Evolutionary conservation across 1,140 invertebrate genomes (phyloP), one percentile per base, ranked within the genome.

Genomic region (Hydropsyche tenuis): DNA sequence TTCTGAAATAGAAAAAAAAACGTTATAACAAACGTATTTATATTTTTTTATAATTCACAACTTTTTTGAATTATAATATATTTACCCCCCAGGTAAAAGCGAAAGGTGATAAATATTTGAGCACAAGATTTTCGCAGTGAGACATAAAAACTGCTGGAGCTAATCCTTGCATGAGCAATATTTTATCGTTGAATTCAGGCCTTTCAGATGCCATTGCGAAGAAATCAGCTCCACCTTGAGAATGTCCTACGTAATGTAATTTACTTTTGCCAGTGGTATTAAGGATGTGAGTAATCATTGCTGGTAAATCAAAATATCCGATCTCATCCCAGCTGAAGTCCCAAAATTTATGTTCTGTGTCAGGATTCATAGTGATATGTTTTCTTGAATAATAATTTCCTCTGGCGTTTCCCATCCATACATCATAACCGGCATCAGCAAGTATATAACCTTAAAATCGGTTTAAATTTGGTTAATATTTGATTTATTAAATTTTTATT

Each of bases 271-370:
- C 81, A 3, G 89, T 91, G 25, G 77, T 78, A 2, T 82, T 80
- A 6, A 91, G 73, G 9, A 89, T 83, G 79, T 89, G 89, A 76
- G 90, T 85, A 20, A 94, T 80, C 79, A 88, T 87, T 0, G 91
- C 87, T n/a, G 92, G 90, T 20, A 92, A 75, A 81, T 93, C 92
- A 76, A 87, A 89, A 9, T 85, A 80, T 1, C 89, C 91, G 82
- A 92, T 91, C 82, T 94, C 91, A 78, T 93, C 89, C 81, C 86
- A 93, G 77, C 89, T 91, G 78, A 82, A 86, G 73, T 83, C 78
- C 87, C 87, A 88, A 78, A 85, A 88, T 22, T 84, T 79, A 12
- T 77, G 51, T 71, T 83, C 78, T 30, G 43, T 72, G 63, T 80
- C 37, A 68, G 79, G 81, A 71, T 81, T 77, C 60, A 86, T 83